Evolutionary conservation across 2,113 vertebrate species (phyloP).

Genomic region (Heterotis niloticus): DNA sequence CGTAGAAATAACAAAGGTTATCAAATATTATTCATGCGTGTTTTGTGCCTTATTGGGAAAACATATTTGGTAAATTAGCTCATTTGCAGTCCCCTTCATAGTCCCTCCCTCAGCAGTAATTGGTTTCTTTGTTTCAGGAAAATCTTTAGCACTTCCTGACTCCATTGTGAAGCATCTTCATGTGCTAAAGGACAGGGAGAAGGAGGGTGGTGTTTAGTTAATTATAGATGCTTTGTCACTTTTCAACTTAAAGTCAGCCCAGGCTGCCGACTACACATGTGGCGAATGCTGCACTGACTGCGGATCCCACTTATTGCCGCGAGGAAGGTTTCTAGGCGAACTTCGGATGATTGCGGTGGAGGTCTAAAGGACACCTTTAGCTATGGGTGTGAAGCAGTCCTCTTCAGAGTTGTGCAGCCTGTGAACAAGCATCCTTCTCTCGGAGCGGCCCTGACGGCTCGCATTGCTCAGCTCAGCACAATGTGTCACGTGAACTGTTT

Average conservation of each 20-base stretch:
- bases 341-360: no score
- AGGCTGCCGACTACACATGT: constrained; percentile 23
- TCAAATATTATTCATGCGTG: constrained; percentile 12
- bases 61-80: constrained; percentile 24
- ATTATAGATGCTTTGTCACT: constrained; percentile 42
- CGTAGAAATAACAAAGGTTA: constrained; percentile 19
- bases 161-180: constrained; percentile 32
- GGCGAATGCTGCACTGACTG: constrained; percentile 24
- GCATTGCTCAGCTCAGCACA: no score
- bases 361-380: no score
- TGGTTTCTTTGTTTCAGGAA: constrained; percentile 33
- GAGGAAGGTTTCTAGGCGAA: no score
- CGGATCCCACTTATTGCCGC: no score
- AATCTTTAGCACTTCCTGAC: constrained; percentile 21
- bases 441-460: no score
- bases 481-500: no score
- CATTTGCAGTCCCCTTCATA: background rate
- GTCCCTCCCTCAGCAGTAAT: constrained; percentile 3
- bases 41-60: constrained; percentile 9
- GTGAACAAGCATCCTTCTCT: no score
- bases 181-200: constrained; percentile 33
- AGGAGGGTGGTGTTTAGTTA: constrained; percentile 45
- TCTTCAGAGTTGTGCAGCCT: no score
- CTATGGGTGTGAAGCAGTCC: no score
- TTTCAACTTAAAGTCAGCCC: constrained; percentile 38